Evolutionary conservation across 2,113 vertebrate genomes (phyloP).

Genomic region (Sinocyclocheilus anshuiensis): DNA sequence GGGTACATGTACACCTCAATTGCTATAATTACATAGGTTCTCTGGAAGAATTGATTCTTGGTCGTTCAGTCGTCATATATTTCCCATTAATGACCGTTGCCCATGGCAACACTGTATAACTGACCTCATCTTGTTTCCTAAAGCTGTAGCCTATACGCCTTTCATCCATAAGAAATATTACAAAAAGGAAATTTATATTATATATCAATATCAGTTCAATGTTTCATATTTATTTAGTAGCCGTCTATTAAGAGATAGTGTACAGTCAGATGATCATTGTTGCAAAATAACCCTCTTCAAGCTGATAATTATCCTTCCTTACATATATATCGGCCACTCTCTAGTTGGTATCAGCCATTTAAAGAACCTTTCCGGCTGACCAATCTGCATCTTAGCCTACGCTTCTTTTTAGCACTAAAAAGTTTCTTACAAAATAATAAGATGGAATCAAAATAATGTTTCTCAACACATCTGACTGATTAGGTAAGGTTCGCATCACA

Average conservation of each 20-base stretch:
- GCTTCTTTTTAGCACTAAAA: not conserved
- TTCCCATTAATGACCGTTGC: not conserved
- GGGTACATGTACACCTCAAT: not conserved
- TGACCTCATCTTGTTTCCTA: not conserved
- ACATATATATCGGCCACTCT: not conserved
- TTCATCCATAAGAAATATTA: not conserved
- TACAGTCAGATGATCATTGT: not conserved
- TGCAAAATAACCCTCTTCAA: not conserved
- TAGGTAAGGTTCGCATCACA: not conserved
- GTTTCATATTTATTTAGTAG: not conserved
- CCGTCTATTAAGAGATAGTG: not conserved
- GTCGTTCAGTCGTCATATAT: not conserved
- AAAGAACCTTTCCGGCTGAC: not conserved
- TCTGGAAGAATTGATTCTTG: not conserved
- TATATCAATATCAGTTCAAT: too few species aligned
- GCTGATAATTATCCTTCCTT: not conserved
- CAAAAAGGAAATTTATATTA: not conserved
- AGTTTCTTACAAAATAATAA: not conserved
- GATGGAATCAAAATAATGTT: not conserved
- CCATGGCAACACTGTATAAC: not conserved
- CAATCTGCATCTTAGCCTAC: not conserved
- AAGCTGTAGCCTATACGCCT: not conserved
- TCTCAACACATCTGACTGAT: not conserved
- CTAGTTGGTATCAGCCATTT: not conserved
- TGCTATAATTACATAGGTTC: not conserved